phyloP scores from a whole-genome alignment of 53 echinoderm and acorn worm species.

The Henricia sp. region DNA sequence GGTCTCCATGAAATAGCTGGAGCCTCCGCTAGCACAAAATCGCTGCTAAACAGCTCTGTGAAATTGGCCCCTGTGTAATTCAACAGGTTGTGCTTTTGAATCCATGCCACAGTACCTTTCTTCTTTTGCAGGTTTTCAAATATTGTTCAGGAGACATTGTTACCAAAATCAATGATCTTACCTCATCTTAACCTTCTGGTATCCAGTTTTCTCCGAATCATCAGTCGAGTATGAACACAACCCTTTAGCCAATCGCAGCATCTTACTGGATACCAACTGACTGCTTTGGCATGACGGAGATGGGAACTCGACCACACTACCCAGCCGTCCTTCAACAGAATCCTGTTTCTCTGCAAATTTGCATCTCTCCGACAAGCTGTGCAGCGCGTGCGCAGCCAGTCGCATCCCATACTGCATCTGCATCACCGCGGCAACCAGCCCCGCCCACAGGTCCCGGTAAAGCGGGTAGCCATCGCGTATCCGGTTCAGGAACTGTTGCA shows the following conservation, averaged over 20 bases:
- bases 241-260: conserved; percentile 15
- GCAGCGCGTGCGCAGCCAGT: conserved; percentile 71
- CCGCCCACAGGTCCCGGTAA: conserved; percentile 86
- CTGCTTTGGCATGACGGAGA: not conserved
- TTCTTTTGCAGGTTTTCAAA: no score
- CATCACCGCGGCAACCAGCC: conserved; percentile 70
- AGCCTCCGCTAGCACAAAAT: no score
- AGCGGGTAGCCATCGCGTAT: conserved; percentile 78
- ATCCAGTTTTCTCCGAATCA: not conserved
- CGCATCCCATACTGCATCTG: conserved; percentile 76
- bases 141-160: no score
- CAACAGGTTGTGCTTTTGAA: no score
- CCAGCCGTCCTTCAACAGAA: conserved; percentile 4
- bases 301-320: conserved; percentile 14
- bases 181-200: conserved; percentile 28
- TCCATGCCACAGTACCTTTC: no score
- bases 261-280: not conserved
- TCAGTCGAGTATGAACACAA: not conserved
- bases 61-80: no score
- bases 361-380: conserved; percentile 19
- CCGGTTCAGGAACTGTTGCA: conserved; percentile 76
- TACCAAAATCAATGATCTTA: no score
- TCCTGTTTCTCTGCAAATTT: not conserved
- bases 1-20: no score
- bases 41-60: no score